A percentile compares a stretch with the other conserved stretches of the same genome.
These are phyloP conservation scores for Diachrysia chrysitis DNA, from an alignment of 2,888 invertebrate species.

Conservation along the genomic window DNA sequence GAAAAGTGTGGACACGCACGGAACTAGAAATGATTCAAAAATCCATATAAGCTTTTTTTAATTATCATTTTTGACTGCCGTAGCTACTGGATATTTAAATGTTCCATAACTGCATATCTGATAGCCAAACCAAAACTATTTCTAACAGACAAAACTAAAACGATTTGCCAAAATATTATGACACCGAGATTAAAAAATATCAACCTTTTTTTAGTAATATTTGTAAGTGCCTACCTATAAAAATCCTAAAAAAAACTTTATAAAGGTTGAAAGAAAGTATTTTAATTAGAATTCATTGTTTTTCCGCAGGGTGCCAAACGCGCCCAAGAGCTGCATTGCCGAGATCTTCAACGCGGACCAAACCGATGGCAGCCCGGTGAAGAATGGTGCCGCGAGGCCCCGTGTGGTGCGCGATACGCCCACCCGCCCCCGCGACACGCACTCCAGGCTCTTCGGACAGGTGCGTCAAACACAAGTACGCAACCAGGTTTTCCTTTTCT, in stretches of 20 bases:
- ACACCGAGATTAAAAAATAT: no score
- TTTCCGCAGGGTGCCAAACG: constrained; percentile 89
- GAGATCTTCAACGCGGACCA: constrained; percentile 87
- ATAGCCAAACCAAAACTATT: no score
- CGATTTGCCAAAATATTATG: no score
- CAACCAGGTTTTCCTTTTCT: neutral
- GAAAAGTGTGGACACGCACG: constrained; percentile 1
- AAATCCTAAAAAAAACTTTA: no score
- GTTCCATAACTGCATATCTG: no score
- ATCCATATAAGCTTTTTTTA: neutral
- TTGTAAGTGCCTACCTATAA: no score
- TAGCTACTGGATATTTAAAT: no score
- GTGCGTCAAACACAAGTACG: constrained; percentile 60
- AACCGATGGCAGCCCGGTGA: constrained; percentile 78
- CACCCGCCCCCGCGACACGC: constrained; percentile 90
- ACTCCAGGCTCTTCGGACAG: constrained; percentile 90
- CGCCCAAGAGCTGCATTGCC: constrained; percentile 90
- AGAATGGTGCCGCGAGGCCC: constrained; percentile 77
- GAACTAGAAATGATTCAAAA: neutral
- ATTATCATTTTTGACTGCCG: no score
- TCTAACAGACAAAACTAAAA: no score
- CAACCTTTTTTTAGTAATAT: no score
- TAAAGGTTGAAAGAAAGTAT: no score
- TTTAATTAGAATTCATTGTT: no score
- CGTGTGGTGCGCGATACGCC: constrained; percentile 89